Conservation (phyloP, 1,140 invertebrate genomes). For the Venturia canescens region DNA sequence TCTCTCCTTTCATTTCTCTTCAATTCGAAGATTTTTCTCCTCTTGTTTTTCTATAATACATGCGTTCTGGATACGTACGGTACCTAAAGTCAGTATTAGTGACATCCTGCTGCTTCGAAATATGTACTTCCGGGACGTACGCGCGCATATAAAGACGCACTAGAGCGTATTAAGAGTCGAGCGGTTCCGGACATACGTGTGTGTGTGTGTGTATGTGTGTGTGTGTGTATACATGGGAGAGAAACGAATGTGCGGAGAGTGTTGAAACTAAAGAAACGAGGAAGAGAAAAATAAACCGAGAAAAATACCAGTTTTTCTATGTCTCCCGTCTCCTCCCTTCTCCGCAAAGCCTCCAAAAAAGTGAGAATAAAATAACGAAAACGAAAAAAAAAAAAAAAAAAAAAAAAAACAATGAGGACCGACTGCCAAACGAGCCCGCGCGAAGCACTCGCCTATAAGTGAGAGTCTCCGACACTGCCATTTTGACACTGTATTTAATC, state of each 20-base stretch:
- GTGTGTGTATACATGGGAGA: too few relatives aligned
- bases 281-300: slow-evolving; percentile 16
- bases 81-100: slow-evolving; percentile 43
- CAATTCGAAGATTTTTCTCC: too few relatives aligned
- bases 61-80: slow-evolving; percentile 12
- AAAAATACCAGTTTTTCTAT: slow-evolving; percentile 21
- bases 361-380: slow-evolving; percentile 7
- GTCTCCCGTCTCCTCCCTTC: slow-evolving; percentile 2
- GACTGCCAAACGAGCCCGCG: neutral
- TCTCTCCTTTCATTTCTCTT: neutral
- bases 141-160: neutral
- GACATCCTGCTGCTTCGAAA: slow-evolving; percentile 42
- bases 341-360: too few relatives aligned
- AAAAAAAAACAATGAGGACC: too few relatives aligned
- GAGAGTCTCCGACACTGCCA: slow-evolving; percentile 56
- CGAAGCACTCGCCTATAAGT: neutral
- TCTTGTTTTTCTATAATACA: neutral
- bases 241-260: slow-evolving; percentile 11
- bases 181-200: slow-evolving; percentile 6
- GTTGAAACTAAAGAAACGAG: slow-evolving; percentile 2
- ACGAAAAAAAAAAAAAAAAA: slow-evolving; percentile 8
- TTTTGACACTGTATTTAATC: slow-evolving; percentile 63
- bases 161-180: slow-evolving; percentile 15
- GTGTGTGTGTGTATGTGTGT: too few relatives aligned
- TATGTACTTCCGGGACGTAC: slow-evolving; percentile 41